phyloP scores from a whole-genome alignment of 1,140 invertebrate species.

The Lineus longissimus region DNA sequence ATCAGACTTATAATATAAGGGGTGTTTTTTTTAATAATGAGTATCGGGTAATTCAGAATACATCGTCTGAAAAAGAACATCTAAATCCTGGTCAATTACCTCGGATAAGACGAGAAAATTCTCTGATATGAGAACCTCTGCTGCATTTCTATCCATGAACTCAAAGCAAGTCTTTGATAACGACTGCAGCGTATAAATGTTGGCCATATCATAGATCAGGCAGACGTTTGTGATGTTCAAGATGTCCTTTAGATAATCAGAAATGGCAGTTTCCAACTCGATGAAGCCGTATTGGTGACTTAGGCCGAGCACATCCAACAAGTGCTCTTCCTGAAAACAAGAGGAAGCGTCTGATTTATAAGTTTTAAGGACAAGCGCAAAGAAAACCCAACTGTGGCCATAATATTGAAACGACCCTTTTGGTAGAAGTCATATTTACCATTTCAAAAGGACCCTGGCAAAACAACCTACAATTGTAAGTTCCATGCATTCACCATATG shows the following conservation, averaged over 20 bases:
- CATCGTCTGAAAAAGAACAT: no score
- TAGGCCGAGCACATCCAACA: slow-evolving; percentile 81
- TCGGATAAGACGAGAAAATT: slow-evolving; percentile 79
- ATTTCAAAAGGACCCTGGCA: no score
- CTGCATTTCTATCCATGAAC: slow-evolving; percentile 86
- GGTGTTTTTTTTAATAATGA: no score
- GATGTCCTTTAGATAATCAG: slow-evolving; percentile 85
- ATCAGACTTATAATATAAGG: no score
- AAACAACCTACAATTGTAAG: no score
- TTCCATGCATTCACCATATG: no score
- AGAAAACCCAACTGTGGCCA: no score
- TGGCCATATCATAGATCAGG: slow-evolving; percentile 85
- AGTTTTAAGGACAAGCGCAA: no score
- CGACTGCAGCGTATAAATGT: slow-evolving; percentile 65
- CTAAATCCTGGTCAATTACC: no score
- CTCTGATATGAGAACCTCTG: slow-evolving; percentile 76
- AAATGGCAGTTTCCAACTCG: slow-evolving; percentile 85
- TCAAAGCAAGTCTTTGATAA: slow-evolving; percentile 63
- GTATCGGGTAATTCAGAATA: no score
- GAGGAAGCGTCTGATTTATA: neutral
- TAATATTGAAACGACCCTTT: no score
- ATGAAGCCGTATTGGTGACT: slow-evolving; percentile 93
- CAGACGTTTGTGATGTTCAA: slow-evolving; percentile 86
- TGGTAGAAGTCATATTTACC: no score
- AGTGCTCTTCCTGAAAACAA: slow-evolving; percentile 69